Evolutionary conservation across 2,797 vertebrate genomes (phyloP), one percentile per base, ranked within the genome.

Genomic region (Coreius guichenoti): DNA sequence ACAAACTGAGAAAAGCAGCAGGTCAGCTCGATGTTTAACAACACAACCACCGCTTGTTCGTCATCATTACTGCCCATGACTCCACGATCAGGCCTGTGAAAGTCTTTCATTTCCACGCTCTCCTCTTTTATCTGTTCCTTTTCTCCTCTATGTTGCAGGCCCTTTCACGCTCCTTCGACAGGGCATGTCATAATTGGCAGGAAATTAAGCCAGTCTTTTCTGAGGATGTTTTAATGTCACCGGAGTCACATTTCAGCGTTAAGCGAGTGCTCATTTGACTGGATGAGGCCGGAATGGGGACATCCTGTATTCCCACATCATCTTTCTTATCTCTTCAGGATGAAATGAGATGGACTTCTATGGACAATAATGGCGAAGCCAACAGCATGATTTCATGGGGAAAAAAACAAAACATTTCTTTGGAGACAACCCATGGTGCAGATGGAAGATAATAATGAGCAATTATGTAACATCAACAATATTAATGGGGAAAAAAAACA

Each of bases 211-310:
- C 61, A 65, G 63, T 70, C 76, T 61, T 78, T 87, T 65, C 63
- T 80, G 83, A 76, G 80, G 80, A 67, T 67, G 31, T 61, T 88
- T 86, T 87, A 90, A 89, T 86, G 84, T 81, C 80, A 47, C 26
- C 7, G 7, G 43, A 68, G 69, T 83, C 83, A 87, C 83, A 77
- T 87, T 85, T 90, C 69, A 83, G 86, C 77, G 47, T 90, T 89
- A 88, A 36, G 61, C 8, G 5, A 36, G 58, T 21, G 47, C 56
- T 88, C 58, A 47, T 86, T 84, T 86, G 80, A 82, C 65, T 49
- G 73, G 70, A 39, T 79, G 72, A 39, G 82, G 81, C 75, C 0
- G 12, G 31, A 90, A 86, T n/a, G n/a, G 56, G 43, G 77, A 56
- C 45, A 80, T 77, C 21, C 43, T 63, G 31, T 47, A 43, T 36